A percentile compares a stretch with the other conserved stretches of the same genome.
Evolutionary conservation across 1,140 invertebrate genomes (phyloP).

Genomic region (Trichogramma pretiosum): DNA sequence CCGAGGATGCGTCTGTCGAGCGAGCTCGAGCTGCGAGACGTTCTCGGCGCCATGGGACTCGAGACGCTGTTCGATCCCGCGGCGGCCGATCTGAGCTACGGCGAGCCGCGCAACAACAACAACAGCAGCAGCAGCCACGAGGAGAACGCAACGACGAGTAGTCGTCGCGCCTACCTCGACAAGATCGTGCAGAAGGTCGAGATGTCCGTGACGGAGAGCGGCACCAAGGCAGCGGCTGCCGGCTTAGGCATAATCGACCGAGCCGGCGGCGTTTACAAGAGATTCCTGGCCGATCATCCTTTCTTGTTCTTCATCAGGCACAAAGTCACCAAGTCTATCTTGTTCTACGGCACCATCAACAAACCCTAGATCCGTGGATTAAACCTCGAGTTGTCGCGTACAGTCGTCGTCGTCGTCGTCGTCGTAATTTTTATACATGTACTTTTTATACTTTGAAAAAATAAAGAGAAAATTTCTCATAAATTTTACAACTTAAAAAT

Average conservation of each 20-base stretch:
- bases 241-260: slow-evolving; percentile 47
- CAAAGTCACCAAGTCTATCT: slow-evolving; percentile 52
- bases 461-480: no score
- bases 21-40: neutral
- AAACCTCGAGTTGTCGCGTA: no score
- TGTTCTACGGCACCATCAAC: slow-evolving; percentile 60
- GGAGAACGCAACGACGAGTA: slow-evolving; percentile 27
- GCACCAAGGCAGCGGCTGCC: slow-evolving; percentile 62
- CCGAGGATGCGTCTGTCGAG: neutral
- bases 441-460: no score
- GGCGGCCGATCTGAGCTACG: neutral
- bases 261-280: slow-evolving; percentile 46
- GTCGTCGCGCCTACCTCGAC: slow-evolving; percentile 52
- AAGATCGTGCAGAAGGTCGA: slow-evolving; percentile 58
- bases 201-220: slow-evolving; percentile 61
- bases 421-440: no score
- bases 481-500: slow-evolving; percentile 7
- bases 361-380: no score
- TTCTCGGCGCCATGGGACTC: neutral
- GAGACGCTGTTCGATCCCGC: neutral
- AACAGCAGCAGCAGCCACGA: no score
- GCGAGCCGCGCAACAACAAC: no score
- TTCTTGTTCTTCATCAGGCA: slow-evolving; percentile 71
- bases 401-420: no score
- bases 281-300: slow-evolving; percentile 60